A percentile compares a stretch with the other conserved stretches of the same genome.
Conservation (phyloP, 2,113 vertebrate species). For the Ctenodactylus gundi region DNA sequence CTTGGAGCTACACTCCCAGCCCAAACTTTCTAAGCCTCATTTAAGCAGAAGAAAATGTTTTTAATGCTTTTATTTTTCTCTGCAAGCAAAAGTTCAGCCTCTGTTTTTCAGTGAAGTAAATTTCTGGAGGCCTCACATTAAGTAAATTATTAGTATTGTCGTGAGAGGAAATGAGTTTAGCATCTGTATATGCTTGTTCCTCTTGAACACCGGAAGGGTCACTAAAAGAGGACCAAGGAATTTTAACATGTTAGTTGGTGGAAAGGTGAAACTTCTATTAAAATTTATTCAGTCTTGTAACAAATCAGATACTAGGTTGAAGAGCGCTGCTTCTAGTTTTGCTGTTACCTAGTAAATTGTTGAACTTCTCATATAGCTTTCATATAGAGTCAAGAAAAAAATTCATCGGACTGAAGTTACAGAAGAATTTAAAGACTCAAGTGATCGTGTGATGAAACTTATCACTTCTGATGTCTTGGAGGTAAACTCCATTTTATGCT, state of each 20-base stretch:
- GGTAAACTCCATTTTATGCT: slow-evolving; percentile 78
- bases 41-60: slow-evolving; percentile 22
- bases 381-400: slow-evolving; percentile 84
- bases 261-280: slow-evolving; percentile 14
- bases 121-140: not conserved
- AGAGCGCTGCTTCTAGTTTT: not conserved
- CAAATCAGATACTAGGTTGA: not conserved
- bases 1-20: too few relatives aligned
- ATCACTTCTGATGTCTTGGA: slow-evolving; percentile 84
- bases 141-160: not conserved
- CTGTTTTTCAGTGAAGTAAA: not conserved
- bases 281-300: slow-evolving; percentile 26
- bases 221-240: not conserved
- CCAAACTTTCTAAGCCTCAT: too few relatives aligned
- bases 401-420: slow-evolving; percentile 70
- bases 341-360: not conserved
- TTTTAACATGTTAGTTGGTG: not conserved
- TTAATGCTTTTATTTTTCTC: slow-evolving; percentile 2
- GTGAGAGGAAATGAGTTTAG: not conserved
- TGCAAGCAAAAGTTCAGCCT: slow-evolving; percentile 31
- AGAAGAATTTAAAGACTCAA: slow-evolving; percentile 85
- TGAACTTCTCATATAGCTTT: slow-evolving; percentile 78
- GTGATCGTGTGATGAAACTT: slow-evolving; percentile 83
- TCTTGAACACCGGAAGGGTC: not conserved
- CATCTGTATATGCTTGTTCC: not conserved